A percentile compares a stretch with the other conserved stretches of the same genome.
Conservation (phyloP, 2,888 invertebrate species). For the Dryocosmus kuriphilus region DNA sequence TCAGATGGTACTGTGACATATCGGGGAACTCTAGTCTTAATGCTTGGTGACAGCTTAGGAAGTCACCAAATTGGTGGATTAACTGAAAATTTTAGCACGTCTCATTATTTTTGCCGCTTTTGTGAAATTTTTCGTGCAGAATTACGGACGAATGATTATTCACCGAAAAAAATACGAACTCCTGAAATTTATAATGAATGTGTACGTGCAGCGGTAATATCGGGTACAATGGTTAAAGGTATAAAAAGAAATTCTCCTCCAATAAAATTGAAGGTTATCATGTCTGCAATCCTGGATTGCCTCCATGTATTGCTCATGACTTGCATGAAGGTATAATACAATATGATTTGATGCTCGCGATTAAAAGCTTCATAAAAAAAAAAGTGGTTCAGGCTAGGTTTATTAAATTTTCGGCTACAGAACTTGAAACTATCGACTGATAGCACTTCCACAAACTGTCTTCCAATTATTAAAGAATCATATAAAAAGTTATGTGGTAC, state of each 20-base stretch:
- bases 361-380: no score
- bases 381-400: neutral
- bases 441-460: neutral
- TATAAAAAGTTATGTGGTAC: neutral
- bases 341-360: no score
- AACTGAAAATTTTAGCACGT: no score
- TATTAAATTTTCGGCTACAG: neutral
- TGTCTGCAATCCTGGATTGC: neutral
- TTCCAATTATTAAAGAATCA: neutral
- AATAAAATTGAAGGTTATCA: neutral
- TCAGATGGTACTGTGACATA: no score
- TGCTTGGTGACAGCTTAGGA: no score
- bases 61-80: no score
- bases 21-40: no score
- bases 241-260: neutral
- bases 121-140: no score
- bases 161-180: no score
- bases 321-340: neutral
- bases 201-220: neutral
- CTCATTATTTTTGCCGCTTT: no score
- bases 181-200: neutral
- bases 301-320: neutral
- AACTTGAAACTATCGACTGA: neutral
- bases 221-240: neutral
- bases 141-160: no score